Conservation (phyloP, 2,888 invertebrate species). For the Frankliniella intonsa region DNA sequence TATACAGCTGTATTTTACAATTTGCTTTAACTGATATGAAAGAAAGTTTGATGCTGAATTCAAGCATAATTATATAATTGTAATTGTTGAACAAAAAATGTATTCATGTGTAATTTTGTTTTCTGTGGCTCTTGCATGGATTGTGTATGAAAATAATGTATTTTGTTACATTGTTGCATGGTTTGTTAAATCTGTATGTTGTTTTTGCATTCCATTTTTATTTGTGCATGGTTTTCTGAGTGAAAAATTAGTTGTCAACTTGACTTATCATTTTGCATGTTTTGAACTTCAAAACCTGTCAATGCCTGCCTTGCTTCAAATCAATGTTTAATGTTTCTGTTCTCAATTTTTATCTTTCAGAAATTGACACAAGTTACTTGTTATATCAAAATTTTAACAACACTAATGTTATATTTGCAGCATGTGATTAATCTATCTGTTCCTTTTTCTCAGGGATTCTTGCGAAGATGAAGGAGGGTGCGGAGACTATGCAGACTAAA, state of each 20-base stretch:
- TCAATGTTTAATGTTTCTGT: background rate
- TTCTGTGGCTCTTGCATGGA: no score
- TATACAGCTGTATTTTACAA: no score
- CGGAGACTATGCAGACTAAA: conserved; percentile 88
- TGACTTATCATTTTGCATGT: background rate
- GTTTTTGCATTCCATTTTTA: no score
- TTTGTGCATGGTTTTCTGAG: no score
- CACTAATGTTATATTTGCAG: background rate
- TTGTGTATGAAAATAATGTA: background rate
- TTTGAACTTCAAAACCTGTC: background rate
- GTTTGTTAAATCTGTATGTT: background rate
- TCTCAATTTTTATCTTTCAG: background rate
- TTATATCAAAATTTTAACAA: background rate
- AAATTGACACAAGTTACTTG: conserved; percentile 7
- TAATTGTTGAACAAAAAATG: no score
- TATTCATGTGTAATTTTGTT: background rate
- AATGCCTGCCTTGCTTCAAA: background rate
- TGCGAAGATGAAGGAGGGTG: conserved; percentile 94
- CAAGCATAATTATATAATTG: no score
- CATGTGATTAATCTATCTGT: no score
- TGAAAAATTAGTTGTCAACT: background rate
- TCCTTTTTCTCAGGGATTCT: conserved; percentile 65
- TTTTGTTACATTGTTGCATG: background rate
- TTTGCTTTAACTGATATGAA: no score
- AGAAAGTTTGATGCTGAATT: no score